Base-by-base conservation (phyloP, 2,888 invertebrate genomes). In the Platerodrilus igneus region DNA sequence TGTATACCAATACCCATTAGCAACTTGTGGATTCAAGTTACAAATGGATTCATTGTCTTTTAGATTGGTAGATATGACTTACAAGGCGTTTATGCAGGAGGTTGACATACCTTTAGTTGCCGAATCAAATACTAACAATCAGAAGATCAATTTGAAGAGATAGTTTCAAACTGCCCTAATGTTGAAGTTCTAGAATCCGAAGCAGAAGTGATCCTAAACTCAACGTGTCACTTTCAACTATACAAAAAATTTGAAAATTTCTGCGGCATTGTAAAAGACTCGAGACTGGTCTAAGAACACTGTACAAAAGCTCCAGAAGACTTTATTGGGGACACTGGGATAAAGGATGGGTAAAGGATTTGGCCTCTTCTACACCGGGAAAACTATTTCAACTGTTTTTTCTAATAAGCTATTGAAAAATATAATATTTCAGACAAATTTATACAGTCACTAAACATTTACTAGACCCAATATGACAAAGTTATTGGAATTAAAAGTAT, bases 361-460 rank as follows among this genome's bases (percentile, higher is more conserved):
- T 10, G 13, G 14, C 9, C 4, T 10, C 9, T 11, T 16, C 21
- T 2, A 20, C 31, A 19, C 20, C 20, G 2, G 19, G 2, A 7
- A 5, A 21, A 2, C 2, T 31, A n/a, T 31, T 31, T 15, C 4
- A 31, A 4, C 13, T 21, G 13, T 31, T 4, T n/a, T 31, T 13
- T 13, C 20, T 11, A 14, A 31, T 4, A 8, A 20, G 2, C 3
- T 31, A 13, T 4, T 31, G 2, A 8, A 31, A 3, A 3, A 20
- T 4, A 7, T 31, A 2, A 21, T 31, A 9, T 31, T 31, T 8
- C 13, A 31, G 16, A 31, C 31, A 14, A 31, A 31, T 31, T 5
- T 30, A 8, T 31, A n/a, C n/a, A n/a, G n/a, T 13, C 9, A 10
- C 4, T 1, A 11, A 4, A 19, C 31, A 3, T 19, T 19, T 3